These are phyloP conservation scores for Drosophila azteca DNA, from an alignment of 1,140 invertebrate species.

Conservation along the genomic window DNA sequence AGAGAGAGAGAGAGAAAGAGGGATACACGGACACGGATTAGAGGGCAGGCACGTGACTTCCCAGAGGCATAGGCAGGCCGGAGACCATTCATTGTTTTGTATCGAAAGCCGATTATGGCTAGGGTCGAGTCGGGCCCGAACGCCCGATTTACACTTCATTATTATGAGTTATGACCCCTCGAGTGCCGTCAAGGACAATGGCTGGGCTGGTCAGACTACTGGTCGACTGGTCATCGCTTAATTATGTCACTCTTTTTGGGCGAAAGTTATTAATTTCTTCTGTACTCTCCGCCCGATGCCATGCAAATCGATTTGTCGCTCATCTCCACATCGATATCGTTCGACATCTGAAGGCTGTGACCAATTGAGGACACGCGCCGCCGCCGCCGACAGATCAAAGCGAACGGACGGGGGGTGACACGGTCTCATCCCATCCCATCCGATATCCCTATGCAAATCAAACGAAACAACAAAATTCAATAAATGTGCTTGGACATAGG, in stretches of 20 bases:
- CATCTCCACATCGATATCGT: constrained; percentile 41
- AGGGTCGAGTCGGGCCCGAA: constrained; percentile 35
- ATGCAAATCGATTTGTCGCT: constrained; percentile 74
- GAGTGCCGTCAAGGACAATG: constrained; percentile 21
- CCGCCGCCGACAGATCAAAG: constrained; percentile 34
- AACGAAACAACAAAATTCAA: constrained; percentile 31
- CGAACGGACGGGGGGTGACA: neutral
- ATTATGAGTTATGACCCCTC: constrained; percentile 54
- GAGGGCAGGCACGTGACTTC: constrained; percentile 2
- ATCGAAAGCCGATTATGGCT: constrained; percentile 69
- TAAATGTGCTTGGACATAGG: constrained; percentile 75
- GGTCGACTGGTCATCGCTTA: constrained; percentile 48
- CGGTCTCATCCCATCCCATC: no score
- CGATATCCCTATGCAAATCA: constrained; percentile 54
- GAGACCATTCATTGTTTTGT: constrained; percentile 48
- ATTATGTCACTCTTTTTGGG: constrained; percentile 67
- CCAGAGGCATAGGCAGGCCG: neutral
- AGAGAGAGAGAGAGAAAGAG: no score
- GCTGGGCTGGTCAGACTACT: constrained; percentile 40
- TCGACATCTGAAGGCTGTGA: constrained; percentile 70
- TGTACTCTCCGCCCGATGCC: constrained; percentile 3
- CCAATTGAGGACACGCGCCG: constrained; percentile 72
- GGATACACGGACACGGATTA: constrained; percentile 65
- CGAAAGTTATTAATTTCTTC: constrained; percentile 62
- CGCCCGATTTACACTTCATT: constrained; percentile 77